Base-by-base conservation (phyloP, 2,113 vertebrate genomes). In the Natator depressus region DNA sequence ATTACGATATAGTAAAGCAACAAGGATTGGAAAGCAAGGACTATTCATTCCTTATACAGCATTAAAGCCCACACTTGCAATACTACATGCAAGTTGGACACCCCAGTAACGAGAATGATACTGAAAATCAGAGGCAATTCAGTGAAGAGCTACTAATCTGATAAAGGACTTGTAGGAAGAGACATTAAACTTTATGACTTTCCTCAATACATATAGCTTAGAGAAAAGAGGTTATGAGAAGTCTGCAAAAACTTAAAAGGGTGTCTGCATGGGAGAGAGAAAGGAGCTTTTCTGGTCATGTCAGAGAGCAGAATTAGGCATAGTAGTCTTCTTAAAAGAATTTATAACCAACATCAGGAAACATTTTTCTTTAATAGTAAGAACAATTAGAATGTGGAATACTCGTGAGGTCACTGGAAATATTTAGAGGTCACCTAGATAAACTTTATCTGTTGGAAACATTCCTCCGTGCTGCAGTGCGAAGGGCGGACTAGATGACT, bases 141-240 rank as follows among this genome's bases (percentile, higher is more conserved):
- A 27, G 35, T 83, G 29, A 89, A 84, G 4, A 82, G 24, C 46
- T 42, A 46, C 10, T 10, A 54, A 14, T 19, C n/a, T 42, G 65
- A 53, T 25, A 49, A 31, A 86, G 47, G 22, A 5, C 3, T 62
- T 49, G 2, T 42, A 62, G 0, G 0, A 80, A 87, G 47, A 24
- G 90, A 84, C n/a, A 54, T 4, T 3, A 57, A 38, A 88, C 8
- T 13, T 29, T 84, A 16, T 19, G 46, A 24, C 46, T 84, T 20
- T 20, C 88, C 59, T 10, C 89, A 85, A 3, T 6, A 16, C 51
- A 50, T n/a, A 53, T 84, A 75, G 88, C 12, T 89, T 50, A 69
- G 38, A 20, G 69, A 81, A 91, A 84, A 89, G 72, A 35, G 16
- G 62, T 17, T n/a, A 69, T 69, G 14, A 3, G 3, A 54, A 76